Evolutionary conservation across 2,888 invertebrate genomes (phyloP), one percentile per base, ranked within the genome.

Genomic region (Salticus scenicus): DNA sequence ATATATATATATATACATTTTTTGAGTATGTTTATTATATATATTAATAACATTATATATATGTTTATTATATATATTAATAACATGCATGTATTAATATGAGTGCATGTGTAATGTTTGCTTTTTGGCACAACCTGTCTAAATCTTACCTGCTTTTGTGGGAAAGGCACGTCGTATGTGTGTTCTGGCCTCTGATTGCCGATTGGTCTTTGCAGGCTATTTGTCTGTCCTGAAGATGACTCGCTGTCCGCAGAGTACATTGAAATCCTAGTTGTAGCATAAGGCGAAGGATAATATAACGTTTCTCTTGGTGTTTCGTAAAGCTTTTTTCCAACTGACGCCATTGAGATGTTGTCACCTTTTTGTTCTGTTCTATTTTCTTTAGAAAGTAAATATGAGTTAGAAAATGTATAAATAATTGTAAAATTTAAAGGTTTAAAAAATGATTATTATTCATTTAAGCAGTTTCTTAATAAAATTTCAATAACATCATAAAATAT

Each of bases 181-280:
- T 87, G 87, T 41, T 87, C 83, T 12, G 83, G 75, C 31, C 87
- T 84, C 24, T 79, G 77, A 20, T 31, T 64, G 30, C 74, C 80
- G 31, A 57, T 76, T 7, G 79, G 79, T 69, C 87, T 83, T 47
- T 87, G 87, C 8, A 87, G 64, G 47, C 87, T 87, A 57, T 84
- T 87, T 8, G 87, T 87, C 51, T 87, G 87, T 8, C 87, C 87
- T 0, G 87, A 87, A 7, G 87, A 87, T 2, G 87, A 87, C 47
- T 87, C 87, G 28, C 87, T 87, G 69, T 87, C 87, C 1, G 84
- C 87, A 14, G 87, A 87, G 42, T 87, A 87, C 87, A 87, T 87
- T 0, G 87, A 87, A 63, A 87, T 84, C 14, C 87, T 72, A 8
- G 87, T 87, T 2, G 87, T 87, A 4, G 87, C 87, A 33, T 87